Percentiles rank a stretch among this genome's conserved stretches.
Conservation (phyloP, 2,113 vertebrate species). For the Apodemus sylvaticus region DNA sequence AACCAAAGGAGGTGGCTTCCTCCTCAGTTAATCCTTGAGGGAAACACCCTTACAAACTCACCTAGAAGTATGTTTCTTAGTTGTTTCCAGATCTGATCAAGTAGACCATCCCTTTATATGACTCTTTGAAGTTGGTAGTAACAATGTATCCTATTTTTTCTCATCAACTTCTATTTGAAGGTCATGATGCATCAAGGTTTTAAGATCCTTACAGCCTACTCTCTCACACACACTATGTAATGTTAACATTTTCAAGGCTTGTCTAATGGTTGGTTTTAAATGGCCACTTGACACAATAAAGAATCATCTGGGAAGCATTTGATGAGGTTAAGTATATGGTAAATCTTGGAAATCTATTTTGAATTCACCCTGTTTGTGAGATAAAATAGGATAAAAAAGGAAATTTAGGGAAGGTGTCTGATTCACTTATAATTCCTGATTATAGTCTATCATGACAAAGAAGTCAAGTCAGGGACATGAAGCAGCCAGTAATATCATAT, state of each 20-base stretch:
- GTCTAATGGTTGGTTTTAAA: neutral
- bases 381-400: neutral
- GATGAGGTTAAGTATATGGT: neutral
- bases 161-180: neutral
- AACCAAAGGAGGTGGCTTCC: neutral
- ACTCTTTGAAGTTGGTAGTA: neutral
- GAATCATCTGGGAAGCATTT: neutral
- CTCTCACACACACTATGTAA: neutral
- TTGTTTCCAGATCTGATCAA: neutral
- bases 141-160: neutral
- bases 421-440: neutral
- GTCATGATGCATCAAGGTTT: neutral
- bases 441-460: neutral
- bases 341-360: neutral
- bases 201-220: neutral
- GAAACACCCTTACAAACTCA: neutral
- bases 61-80: neutral
- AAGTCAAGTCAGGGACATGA: neutral
- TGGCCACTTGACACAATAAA: neutral
- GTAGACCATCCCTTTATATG: neutral
- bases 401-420: neutral
- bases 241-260: conserved; percentile 15
- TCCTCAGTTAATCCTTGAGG: neutral
- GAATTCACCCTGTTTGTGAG: neutral
- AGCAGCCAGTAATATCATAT: neutral